phyloP scores from a whole-genome alignment of 92 coral and sea anemone species.

The Epizoanthus scotinus region DNA sequence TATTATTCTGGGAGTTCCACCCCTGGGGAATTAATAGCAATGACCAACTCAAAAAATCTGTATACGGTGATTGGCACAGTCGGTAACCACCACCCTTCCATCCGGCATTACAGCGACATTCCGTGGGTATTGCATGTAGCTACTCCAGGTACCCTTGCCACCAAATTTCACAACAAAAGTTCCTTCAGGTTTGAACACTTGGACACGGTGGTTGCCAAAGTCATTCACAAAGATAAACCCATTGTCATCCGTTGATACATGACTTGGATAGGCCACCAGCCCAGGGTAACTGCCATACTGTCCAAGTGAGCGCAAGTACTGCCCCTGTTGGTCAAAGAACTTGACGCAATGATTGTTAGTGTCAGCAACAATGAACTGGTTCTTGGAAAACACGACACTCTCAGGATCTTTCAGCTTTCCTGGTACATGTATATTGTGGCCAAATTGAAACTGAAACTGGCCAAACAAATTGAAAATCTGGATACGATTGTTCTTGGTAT shows the following conservation, averaged over 20 bases:
- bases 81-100: slow-evolving; percentile 41
- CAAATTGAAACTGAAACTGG: slow-evolving; percentile 36
- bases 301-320: slow-evolving; percentile 17
- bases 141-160: slow-evolving; percentile 23
- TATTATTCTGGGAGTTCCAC: no score
- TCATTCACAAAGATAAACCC: slow-evolving; percentile 57
- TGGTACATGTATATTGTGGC: slow-evolving; percentile 10
- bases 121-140: slow-evolving; percentile 49
- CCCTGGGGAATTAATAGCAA: no score
- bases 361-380: slow-evolving; percentile 56
- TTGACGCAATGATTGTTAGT: slow-evolving; percentile 41
- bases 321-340: slow-evolving; percentile 45
- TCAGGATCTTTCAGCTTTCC: slow-evolving; percentile 45
- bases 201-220: slow-evolving; percentile 29
- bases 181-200: slow-evolving; percentile 42
- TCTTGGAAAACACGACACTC: slow-evolving; percentile 40
- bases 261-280: slow-evolving; percentile 32
- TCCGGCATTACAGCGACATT: slow-evolving; percentile 32
- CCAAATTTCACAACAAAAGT: slow-evolving; percentile 23
- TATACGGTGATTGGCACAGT: slow-evolving; percentile 48
- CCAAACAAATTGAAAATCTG: slow-evolving; percentile 46
- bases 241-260: slow-evolving; percentile 43
- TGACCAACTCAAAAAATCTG: slow-evolving; percentile 31
- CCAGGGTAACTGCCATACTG: background rate
- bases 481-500: slow-evolving; percentile 45